phyloP scores from a whole-genome alignment of 2,888 invertebrate genomes.

The Camponotus fellah region DNA sequence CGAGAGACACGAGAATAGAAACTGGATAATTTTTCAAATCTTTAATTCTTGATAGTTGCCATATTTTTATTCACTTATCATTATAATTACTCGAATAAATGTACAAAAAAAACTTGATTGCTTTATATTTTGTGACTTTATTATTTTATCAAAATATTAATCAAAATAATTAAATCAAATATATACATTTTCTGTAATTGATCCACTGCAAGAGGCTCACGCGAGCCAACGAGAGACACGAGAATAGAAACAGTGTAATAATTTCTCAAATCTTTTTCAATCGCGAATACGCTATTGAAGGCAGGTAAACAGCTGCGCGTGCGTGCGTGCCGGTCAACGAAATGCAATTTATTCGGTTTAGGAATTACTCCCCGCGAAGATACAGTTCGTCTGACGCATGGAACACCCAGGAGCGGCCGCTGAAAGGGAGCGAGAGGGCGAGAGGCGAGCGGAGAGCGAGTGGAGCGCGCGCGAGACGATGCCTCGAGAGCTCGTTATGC shows the following conservation, averaged over 20 bases:
- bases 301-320: constrained; percentile 28
- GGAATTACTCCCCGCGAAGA: constrained; percentile 77
- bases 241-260: background rate
- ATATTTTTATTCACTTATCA: background rate
- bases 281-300: constrained; percentile 63
- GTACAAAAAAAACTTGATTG: background rate
- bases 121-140: no score
- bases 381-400: constrained; percentile 78
- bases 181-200: background rate
- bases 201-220: background rate
- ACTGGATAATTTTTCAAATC: constrained; percentile 20
- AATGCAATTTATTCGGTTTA: constrained; percentile 80
- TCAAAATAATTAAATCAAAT: background rate
- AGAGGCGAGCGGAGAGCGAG: constrained; percentile 44
- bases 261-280: constrained; percentile 54
- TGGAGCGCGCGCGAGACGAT: constrained; percentile 59
- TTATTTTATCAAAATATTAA: background rate
- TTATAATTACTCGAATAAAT: background rate
- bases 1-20: background rate
- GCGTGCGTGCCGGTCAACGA: constrained; percentile 70
- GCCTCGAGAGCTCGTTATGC: constrained; percentile 78
- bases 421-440: constrained; percentile 45
- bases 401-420: constrained; percentile 79
- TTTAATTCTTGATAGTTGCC: background rate
- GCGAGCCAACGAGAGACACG: constrained; percentile 6